Evolutionary conservation across 1,140 invertebrate genomes (phyloP).

Genomic region (Drosophila simulans): DNA sequence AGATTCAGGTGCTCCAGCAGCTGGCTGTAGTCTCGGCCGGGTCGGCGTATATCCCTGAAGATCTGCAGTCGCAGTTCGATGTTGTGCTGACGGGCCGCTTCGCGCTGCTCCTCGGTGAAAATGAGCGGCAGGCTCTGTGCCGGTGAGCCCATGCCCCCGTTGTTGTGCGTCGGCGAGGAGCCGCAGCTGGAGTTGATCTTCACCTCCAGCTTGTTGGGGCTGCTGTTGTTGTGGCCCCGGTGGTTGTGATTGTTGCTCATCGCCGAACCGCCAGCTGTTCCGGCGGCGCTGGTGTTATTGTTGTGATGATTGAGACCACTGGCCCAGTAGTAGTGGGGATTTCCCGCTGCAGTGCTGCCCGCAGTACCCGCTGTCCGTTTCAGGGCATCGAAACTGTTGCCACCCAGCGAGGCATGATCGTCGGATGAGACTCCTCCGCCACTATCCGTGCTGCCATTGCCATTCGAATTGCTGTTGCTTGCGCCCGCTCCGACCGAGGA

Average conservation of each 20-base stretch:
- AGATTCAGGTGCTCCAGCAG: slow-evolving; percentile 90
- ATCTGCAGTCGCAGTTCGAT: slow-evolving; percentile 85
- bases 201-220: slow-evolving; percentile 31
- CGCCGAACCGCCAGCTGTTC: background rate
- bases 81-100: slow-evolving; percentile 85
- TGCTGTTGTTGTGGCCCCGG: slow-evolving; percentile 32
- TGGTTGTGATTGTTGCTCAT: slow-evolving; percentile 16
- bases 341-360: slow-evolving; percentile 18
- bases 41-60: slow-evolving; percentile 86
- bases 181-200: slow-evolving; percentile 28
- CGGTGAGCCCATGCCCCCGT: slow-evolving; percentile 24
- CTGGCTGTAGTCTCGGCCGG: slow-evolving; percentile 88
- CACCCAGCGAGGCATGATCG: slow-evolving; percentile 15
- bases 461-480: slow-evolving; percentile 34
- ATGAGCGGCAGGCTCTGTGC: slow-evolving; percentile 3
- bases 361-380: slow-evolving; percentile 44
- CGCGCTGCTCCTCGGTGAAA: slow-evolving; percentile 79
- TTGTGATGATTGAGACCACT: slow-evolving; percentile 58
- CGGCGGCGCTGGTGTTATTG: slow-evolving; percentile 14
- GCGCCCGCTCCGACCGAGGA: slow-evolving; percentile 14
- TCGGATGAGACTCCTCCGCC: background rate
- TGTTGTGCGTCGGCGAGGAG: slow-evolving; percentile 38
- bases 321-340: slow-evolving; percentile 67
- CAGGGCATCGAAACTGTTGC: slow-evolving; percentile 64
- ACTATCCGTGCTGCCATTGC: slow-evolving; percentile 32